phyloP scores from a whole-genome alignment of 2,888 invertebrate genomes.

The Crematogaster levior region DNA sequence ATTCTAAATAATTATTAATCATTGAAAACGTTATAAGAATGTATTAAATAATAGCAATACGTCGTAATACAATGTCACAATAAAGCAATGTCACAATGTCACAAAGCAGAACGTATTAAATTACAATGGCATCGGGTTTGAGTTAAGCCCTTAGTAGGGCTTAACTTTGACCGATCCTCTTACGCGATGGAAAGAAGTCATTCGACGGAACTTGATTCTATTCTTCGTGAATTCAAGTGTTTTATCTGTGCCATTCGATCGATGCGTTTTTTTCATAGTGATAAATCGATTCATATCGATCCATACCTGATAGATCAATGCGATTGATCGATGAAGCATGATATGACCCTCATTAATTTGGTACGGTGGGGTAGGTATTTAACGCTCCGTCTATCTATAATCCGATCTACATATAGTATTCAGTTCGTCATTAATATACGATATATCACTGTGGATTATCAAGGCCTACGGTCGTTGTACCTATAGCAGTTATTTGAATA shows the following conservation, averaged over 20 bases:
- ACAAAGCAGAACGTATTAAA: slow-evolving; percentile 3
- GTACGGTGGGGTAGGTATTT: slow-evolving; percentile 63
- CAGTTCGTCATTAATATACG: slow-evolving; percentile 75
- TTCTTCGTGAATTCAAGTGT: slow-evolving; percentile 56
- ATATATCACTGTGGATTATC: slow-evolving; percentile 77
- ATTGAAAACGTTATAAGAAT: not conserved
- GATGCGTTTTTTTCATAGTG: too few relatives aligned
- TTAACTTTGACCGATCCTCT: slow-evolving; percentile 61
- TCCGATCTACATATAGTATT: slow-evolving; percentile 77
- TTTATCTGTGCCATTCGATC: slow-evolving; percentile 62
- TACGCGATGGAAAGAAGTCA: slow-evolving; percentile 39
- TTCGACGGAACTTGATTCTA: slow-evolving; percentile 42
- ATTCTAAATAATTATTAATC: not conserved
- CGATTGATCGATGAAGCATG: slow-evolving; percentile 57
- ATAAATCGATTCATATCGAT: too few relatives aligned
- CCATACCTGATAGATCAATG: slow-evolving; percentile 39
- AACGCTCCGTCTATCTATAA: slow-evolving; percentile 71
- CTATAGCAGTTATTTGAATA: slow-evolving; percentile 79
- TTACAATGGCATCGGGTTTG: not conserved
- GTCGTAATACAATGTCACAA: slow-evolving; percentile 1
- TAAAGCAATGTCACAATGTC: not conserved
- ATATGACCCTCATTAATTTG: slow-evolving; percentile 72
- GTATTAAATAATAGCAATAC: slow-evolving; percentile 8
- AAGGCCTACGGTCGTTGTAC: slow-evolving; percentile 47
- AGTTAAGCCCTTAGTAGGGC: slow-evolving; percentile 18